These are phyloP conservation scores for Typhlomys cinereus DNA, from an alignment of 2,113 vertebrate species.

Conservation along the genomic window DNA sequence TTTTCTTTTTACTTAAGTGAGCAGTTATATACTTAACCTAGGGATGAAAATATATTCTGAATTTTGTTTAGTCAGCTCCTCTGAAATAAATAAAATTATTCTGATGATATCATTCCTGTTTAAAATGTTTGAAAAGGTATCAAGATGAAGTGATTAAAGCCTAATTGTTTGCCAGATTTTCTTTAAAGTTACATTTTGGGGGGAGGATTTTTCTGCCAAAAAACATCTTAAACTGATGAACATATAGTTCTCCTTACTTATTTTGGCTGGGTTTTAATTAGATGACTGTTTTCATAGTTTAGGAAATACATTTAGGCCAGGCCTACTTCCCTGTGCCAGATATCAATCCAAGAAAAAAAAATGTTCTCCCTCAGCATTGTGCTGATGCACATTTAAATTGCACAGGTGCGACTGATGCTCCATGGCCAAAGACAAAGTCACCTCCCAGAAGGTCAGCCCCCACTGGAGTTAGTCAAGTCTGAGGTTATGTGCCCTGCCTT, in stretches of 20 bases:
- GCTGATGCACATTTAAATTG: slow-evolving; percentile 59
- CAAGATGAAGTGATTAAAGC: slow-evolving; percentile 69
- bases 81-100: slow-evolving; percentile 74
- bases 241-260: slow-evolving; percentile 65
- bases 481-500: background rate
- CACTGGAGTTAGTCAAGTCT: background rate
- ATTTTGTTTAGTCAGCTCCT: slow-evolving; percentile 76
- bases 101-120: slow-evolving; percentile 76
- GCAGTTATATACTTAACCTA: slow-evolving; percentile 43
- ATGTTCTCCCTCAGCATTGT: slow-evolving; percentile 32
- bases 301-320: slow-evolving; percentile 69
- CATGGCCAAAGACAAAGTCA: slow-evolving; percentile 52
- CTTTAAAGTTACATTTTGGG: slow-evolving; percentile 67
- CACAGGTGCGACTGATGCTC: background rate
- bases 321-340: slow-evolving; percentile 44
- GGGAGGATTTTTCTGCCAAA: slow-evolving; percentile 67
- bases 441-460: slow-evolving; percentile 41
- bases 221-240: slow-evolving; percentile 80
- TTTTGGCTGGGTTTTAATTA: slow-evolving; percentile 74
- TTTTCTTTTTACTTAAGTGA: slow-evolving; percentile 42
- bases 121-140: slow-evolving; percentile 74
- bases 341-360: slow-evolving; percentile 67
- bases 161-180: slow-evolving; percentile 77
- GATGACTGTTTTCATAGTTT: slow-evolving; percentile 70
- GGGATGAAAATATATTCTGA: slow-evolving; percentile 53